Evolutionary conservation across 2,797 vertebrate species (phyloP).

Genomic region (Vultur gryphus): DNA sequence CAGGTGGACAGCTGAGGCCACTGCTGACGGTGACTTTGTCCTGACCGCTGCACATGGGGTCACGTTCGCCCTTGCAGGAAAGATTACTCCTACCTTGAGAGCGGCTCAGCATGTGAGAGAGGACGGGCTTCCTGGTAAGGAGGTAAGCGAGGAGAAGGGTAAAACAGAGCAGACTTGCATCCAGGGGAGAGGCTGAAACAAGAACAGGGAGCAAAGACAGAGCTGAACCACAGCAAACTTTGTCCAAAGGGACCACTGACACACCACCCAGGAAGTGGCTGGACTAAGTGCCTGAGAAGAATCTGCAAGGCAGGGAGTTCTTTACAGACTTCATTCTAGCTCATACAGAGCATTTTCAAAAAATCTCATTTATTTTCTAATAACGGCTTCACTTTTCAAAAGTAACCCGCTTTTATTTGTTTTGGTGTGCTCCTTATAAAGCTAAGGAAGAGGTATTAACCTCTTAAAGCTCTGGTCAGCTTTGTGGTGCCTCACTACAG

Average conservation of each 20-base stretch:
- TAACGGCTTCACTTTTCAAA: background rate
- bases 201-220: background rate
- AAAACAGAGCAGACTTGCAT: background rate
- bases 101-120: background rate
- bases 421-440: background rate
- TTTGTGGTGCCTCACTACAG: background rate
- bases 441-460: background rate
- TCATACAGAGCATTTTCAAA: background rate
- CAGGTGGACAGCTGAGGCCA: background rate
- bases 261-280: background rate
- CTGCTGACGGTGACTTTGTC: background rate
- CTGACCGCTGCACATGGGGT: accelerated
- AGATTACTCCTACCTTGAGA: accelerated
- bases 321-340: background rate
- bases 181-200: background rate
- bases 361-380: background rate
- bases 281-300: background rate
- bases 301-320: background rate
- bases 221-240: background rate
- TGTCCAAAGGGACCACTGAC: background rate
- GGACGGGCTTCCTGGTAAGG: background rate
- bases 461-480: background rate
- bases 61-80: background rate
- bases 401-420: background rate
- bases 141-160: background rate